Conservation (phyloP, 2,113 vertebrate species). For the Megaleporinus macrocephalus region DNA sequence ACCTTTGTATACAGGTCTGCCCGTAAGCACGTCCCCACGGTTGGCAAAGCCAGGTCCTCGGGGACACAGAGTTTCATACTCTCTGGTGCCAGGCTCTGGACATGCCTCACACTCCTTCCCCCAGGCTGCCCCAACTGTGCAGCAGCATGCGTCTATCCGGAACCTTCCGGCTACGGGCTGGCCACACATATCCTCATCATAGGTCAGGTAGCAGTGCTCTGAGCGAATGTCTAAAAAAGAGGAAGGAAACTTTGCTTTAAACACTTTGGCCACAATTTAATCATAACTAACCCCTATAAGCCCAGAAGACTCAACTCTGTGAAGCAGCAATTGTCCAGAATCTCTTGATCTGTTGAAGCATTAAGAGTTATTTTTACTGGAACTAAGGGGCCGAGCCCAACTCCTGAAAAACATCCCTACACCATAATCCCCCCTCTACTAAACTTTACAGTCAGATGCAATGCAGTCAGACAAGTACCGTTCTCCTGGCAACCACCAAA, state of each 20-base stretch:
- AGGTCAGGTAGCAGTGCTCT: slow-evolving; percentile 78
- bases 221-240: slow-evolving; percentile 71
- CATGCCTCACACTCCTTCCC: slow-evolving; percentile 76
- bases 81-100: slow-evolving; percentile 65
- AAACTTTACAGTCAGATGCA: too few relatives aligned
- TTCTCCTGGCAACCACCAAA: too few relatives aligned
- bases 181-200: slow-evolving; percentile 76
- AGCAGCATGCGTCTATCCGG: slow-evolving; percentile 79
- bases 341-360: too few relatives aligned
- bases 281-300: too few relatives aligned
- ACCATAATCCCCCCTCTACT: too few relatives aligned
- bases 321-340: too few relatives aligned
- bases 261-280: background rate
- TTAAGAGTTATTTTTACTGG: too few relatives aligned
- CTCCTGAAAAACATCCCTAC: too few relatives aligned
- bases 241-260: background rate
- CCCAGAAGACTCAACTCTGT: too few relatives aligned
- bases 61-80: slow-evolving; percentile 74
- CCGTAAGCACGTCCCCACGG: slow-evolving; percentile 74
- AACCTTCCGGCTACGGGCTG: slow-evolving; percentile 72
- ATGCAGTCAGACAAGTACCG: too few relatives aligned
- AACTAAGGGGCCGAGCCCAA: too few relatives aligned
- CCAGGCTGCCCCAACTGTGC: slow-evolving; percentile 79
- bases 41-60: slow-evolving; percentile 79
- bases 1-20: slow-evolving; percentile 82